Evolutionary conservation across 2,888 invertebrate species (phyloP).

Genomic region (Melolontha melolontha): DNA sequence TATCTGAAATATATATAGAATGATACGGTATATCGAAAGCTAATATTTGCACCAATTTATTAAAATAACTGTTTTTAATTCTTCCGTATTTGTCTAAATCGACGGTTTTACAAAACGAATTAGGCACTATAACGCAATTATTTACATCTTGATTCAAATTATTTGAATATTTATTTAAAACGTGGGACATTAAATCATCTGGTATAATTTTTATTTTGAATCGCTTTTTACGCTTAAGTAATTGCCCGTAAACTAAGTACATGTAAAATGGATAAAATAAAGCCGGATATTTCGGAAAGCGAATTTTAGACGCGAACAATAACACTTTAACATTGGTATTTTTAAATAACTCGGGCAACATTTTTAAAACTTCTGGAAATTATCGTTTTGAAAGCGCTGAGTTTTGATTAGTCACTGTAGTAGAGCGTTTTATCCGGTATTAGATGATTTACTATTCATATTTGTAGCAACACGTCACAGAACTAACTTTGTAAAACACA

Average conservation of each 20-base stretch:
- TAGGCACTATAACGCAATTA: conserved; percentile 39
- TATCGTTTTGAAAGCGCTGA: not conserved
- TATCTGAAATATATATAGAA: conserved; percentile 40
- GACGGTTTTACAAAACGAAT: conserved; percentile 14
- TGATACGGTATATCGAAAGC: conserved; percentile 29
- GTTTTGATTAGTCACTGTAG: not conserved
- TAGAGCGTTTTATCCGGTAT: too few relatives aligned
- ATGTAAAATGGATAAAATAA: conserved; percentile 60
- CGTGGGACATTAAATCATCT: conserved; percentile 49
- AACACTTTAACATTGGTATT: conserved; percentile 42
- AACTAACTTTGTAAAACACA: too few relatives aligned
- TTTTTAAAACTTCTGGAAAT: conserved; percentile 21
- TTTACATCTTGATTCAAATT: conserved; percentile 39
- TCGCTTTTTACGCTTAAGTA: conserved; percentile 51
- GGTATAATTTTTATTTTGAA: conserved; percentile 53
- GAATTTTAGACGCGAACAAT: conserved; percentile 41
- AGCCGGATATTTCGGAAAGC: conserved; percentile 53
- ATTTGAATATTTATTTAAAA: conserved; percentile 44
- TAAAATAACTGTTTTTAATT: conserved; percentile 3
- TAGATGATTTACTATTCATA: too few relatives aligned
- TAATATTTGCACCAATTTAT: conserved; percentile 36
- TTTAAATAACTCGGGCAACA: conserved; percentile 28
- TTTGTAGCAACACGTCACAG: too few relatives aligned
- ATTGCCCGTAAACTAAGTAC: conserved; percentile 56
- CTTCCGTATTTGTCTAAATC: conserved; percentile 33